phyloP scores from a whole-genome alignment of 2,113 vertebrate species.

The Camarhynchus parvulus region DNA sequence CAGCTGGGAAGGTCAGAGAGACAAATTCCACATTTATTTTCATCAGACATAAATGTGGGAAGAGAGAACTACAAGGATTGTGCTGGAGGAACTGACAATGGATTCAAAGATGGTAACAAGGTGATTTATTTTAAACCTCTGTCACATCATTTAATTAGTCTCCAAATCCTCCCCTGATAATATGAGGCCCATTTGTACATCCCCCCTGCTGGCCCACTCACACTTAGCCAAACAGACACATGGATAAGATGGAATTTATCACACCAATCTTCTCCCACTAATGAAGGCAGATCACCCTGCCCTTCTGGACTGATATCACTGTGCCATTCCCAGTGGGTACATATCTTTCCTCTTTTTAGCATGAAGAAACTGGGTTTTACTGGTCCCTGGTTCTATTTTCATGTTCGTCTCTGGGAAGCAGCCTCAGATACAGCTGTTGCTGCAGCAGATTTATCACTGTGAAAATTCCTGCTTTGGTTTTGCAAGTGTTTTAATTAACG shows the following conservation, averaged over 20 bases:
- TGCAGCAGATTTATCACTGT: neutral
- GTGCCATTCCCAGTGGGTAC: neutral
- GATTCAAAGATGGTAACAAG: neutral
- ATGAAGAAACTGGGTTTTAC: neutral
- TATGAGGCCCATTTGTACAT: neutral
- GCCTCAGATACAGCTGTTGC: neutral
- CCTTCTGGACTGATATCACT: neutral
- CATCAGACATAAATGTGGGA: neutral
- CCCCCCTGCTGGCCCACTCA: neutral
- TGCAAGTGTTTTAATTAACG: slow-evolving; percentile 51
- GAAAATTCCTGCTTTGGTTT: slow-evolving; percentile 45
- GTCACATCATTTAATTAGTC: neutral
- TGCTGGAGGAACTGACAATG: neutral
- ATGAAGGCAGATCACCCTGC: neutral
- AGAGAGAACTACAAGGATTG: neutral
- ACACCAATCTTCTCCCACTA: neutral
- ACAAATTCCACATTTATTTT: neutral
- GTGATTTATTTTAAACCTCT: neutral
- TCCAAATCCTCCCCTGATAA: neutral
- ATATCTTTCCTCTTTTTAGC: neutral
- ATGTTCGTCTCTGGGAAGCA: neutral
- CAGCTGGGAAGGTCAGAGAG: neutral
- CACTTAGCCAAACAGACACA: neutral
- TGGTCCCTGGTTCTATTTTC: neutral
- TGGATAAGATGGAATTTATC: neutral